A percentile compares a stretch with the other conserved stretches of the same genome.
phyloP scores from a whole-genome alignment of 2,888 invertebrate genomes.

The Calameuta idolon region DNA sequence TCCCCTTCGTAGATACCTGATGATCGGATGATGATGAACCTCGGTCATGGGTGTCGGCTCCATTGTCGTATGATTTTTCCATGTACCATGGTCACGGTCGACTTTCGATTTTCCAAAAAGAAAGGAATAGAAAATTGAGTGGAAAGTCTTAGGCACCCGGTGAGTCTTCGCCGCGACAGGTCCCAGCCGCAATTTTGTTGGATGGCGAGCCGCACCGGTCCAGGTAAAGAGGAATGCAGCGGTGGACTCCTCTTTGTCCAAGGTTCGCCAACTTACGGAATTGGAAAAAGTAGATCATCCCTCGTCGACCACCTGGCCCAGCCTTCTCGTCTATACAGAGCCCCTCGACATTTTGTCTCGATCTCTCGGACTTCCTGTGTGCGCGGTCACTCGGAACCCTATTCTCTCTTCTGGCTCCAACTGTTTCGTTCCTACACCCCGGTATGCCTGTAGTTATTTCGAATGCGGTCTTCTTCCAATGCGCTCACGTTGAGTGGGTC shows the following conservation, averaged over 20 bases:
- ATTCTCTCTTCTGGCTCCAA: neutral
- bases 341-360: neutral
- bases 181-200: neutral
- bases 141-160: neutral
- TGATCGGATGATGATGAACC: neutral
- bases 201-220: neutral
- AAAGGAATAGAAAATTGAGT: neutral
- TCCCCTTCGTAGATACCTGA: neutral
- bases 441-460: neutral
- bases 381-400: neutral
- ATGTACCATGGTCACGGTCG: neutral
- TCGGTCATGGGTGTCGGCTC: neutral
- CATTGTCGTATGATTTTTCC: neutral
- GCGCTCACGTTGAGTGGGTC: slow-evolving; percentile 55
- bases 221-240: neutral
- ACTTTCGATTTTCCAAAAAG: neutral
- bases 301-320: slow-evolving; percentile 5
- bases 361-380: neutral
- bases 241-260: neutral
- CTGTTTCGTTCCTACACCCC: neutral
- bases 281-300: slow-evolving; percentile 7
- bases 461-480: neutral
- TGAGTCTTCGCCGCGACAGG: neutral
- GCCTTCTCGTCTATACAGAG: neutral
- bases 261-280: neutral